phyloP scores from a whole-genome alignment of 2,113 vertebrate genomes.

The Seriola aureovittata region DNA sequence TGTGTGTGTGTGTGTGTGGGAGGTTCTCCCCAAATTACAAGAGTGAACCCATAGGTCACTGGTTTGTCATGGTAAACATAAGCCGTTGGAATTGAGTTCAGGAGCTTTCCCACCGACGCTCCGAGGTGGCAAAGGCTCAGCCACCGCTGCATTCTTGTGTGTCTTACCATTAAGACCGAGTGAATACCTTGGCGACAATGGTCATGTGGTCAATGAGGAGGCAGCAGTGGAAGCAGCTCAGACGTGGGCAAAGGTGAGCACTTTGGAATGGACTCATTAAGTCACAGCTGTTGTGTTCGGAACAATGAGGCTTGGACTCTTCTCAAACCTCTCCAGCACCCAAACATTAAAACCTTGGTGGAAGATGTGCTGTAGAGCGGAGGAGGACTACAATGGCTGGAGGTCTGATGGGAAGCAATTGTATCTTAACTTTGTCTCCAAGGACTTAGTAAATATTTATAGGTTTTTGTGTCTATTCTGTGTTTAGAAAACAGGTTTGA shows the following conservation, averaged over 20 bases:
- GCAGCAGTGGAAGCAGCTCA: slow-evolving; percentile 76
- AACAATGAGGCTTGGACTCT: slow-evolving; percentile 74
- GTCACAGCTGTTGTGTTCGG: slow-evolving; percentile 81
- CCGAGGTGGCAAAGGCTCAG: slow-evolving; percentile 72
- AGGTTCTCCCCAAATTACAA: slow-evolving; percentile 68
- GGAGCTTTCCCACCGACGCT: slow-evolving; percentile 77
- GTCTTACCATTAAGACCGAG: slow-evolving; percentile 82
- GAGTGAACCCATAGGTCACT: slow-evolving; percentile 73
- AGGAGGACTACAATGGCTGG: slow-evolving; percentile 11
- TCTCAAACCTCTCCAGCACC: slow-evolving; percentile 61
- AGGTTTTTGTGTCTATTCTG: slow-evolving; percentile 17
- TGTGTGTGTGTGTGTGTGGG: slow-evolving; percentile 29
- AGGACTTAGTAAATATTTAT: slow-evolving; percentile 56
- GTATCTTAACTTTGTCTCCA: slow-evolving; percentile 51
- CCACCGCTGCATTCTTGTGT: slow-evolving; percentile 78
- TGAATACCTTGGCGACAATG: slow-evolving; percentile 79
- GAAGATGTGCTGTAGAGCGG: slow-evolving; percentile 47
- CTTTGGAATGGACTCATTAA: slow-evolving; percentile 80
- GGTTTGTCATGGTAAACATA: slow-evolving; percentile 79
- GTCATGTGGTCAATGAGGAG: slow-evolving; percentile 82
- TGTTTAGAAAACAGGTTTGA: slow-evolving; percentile 7
- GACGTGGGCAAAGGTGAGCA: slow-evolving; percentile 72
- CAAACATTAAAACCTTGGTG: slow-evolving; percentile 53
- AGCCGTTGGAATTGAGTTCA: slow-evolving; percentile 77
- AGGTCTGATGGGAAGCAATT: slow-evolving; percentile 36